Evolutionary conservation across 2,797 vertebrate genomes (phyloP).

Genomic region (Diglossa cyanea): DNA sequence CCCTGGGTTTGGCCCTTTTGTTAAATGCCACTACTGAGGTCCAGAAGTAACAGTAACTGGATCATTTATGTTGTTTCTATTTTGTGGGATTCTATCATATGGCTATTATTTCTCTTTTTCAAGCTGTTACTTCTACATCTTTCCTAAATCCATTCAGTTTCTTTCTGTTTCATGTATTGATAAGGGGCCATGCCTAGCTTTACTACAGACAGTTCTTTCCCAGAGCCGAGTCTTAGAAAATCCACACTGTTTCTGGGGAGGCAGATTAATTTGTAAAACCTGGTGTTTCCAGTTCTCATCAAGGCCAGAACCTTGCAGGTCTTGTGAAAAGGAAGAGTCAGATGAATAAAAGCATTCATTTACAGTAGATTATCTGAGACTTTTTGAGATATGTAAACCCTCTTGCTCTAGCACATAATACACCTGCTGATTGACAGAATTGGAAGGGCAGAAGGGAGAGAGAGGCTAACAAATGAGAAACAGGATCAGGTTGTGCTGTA

Average conservation of each 20-base stretch:
- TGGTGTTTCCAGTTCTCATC: not conserved
- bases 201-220: not conserved
- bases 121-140: not conserved
- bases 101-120: not conserved
- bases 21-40: not conserved
- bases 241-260: not conserved
- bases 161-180: not conserved
- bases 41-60: not conserved
- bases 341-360: conserved; percentile 17
- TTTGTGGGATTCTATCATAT: not conserved
- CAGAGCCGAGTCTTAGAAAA: not conserved
- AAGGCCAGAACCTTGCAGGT: not conserved
- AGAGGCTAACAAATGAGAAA: not conserved
- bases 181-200: not conserved
- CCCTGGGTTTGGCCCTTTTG: not conserved
- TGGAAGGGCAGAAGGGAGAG: not conserved
- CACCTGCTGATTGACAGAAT: not conserved
- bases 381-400: not conserved
- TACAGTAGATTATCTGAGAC: not conserved
- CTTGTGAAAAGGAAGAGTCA: not conserved
- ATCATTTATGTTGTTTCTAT: not conserved
- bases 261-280: not conserved
- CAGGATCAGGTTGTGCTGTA: not conserved
- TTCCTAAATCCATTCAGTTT: not conserved
- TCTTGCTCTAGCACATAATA: not conserved